These are phyloP conservation scores for Elymnias hypermnestra DNA, from an alignment of 1,140 invertebrate genomes.

Conservation along the genomic window DNA sequence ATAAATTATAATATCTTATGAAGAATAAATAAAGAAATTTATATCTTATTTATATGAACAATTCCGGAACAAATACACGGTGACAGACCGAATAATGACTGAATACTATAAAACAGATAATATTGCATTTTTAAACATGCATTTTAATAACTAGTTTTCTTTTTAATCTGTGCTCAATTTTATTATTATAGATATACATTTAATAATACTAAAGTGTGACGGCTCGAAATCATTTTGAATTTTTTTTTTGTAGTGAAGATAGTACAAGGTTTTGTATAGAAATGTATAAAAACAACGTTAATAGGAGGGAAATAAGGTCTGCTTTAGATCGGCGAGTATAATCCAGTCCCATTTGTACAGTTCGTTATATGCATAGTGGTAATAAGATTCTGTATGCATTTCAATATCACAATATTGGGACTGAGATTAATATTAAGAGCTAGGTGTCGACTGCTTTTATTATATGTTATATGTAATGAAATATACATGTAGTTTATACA, in stretches of 20 bases:
- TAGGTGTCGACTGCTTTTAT: conserved; percentile 13
- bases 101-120: conserved; percentile 11
- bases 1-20: too few relatives aligned
- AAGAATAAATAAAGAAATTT: too few relatives aligned
- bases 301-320: conserved; percentile 14
- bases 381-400: conserved; percentile 2
- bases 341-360: conserved; percentile 4
- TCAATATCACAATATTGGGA: conserved; percentile 19
- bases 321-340: conserved; percentile 4
- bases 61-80: too few relatives aligned
- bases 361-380: not conserved
- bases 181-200: conserved; percentile 13
- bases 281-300: not conserved
- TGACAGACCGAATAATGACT: conserved; percentile 21
- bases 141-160: conserved; percentile 20
- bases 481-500: too few relatives aligned
- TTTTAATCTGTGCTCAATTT: conserved; percentile 30
- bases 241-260: conserved; percentile 10
- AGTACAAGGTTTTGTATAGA: conserved; percentile 17
- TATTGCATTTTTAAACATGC: conserved; percentile 19
- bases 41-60: too few relatives aligned
- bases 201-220: conserved; percentile 3
- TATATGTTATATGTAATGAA: not conserved
- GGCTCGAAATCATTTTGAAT: conserved; percentile 14
- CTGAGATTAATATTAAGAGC: conserved; percentile 12